phyloP scores from a whole-genome alignment of 37 sponge, comb jelly and placozoan genomes.

The Spongilla lacustris region DNA sequence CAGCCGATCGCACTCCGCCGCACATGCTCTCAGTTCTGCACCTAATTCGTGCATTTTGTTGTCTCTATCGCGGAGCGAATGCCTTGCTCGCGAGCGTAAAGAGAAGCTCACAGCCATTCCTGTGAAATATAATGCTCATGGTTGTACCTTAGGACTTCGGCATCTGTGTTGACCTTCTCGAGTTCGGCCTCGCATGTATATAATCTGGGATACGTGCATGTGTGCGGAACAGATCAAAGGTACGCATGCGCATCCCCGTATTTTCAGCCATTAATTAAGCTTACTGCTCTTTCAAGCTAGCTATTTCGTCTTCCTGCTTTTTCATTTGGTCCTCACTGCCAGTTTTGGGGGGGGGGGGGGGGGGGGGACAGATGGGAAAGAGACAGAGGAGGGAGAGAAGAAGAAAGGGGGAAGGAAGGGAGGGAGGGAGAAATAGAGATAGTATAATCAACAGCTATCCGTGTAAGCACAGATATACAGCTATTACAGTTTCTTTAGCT shows the following conservation, averaged over 20 bases:
- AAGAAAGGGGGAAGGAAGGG: neutral
- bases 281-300: conserved; percentile 56
- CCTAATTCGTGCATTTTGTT: conserved; percentile 24
- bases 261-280: too few relatives aligned
- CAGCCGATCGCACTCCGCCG: conserved; percentile 29
- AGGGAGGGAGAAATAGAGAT: neutral
- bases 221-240: too few relatives aligned
- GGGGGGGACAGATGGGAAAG: neutral
- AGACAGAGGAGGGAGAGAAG: neutral
- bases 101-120: too few relatives aligned
- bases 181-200: conserved; percentile 67
- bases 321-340: conserved; percentile 32
- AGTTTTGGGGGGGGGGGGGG: neutral
- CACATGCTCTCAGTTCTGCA: neutral
- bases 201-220: too few relatives aligned
- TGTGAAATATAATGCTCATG: too few relatives aligned
- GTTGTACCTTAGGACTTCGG: conserved; percentile 31
- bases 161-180: conserved; percentile 41
- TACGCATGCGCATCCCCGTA: too few relatives aligned
- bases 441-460: neutral
- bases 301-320: conserved; percentile 36
- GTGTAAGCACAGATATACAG: neutral
- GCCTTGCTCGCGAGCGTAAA: neutral
- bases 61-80: conserved; percentile 39
- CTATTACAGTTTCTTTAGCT: conserved; percentile 43